Percentiles rank a stretch among this genome's conserved stretches.
phyloP scores from a whole-genome alignment of 2,888 invertebrate species.

The Eilema caniola region DNA sequence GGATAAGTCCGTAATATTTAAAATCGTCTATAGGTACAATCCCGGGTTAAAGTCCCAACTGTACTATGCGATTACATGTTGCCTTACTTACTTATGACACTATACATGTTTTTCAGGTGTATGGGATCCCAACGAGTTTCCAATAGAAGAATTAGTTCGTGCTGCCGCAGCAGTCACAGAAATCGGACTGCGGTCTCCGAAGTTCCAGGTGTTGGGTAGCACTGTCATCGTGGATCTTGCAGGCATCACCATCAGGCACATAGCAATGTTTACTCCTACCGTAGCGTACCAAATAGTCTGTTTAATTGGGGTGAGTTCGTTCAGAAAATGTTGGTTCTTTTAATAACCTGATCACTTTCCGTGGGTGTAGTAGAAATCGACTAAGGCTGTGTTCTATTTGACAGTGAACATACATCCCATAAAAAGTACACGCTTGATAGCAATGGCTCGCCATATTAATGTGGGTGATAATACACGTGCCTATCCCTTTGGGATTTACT shows the following conservation, averaged over 20 bases:
- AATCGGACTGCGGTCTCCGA: slow-evolving; percentile 73
- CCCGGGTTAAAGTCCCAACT: too few species aligned
- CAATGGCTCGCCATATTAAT: too few species aligned
- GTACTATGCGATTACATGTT: neutral
- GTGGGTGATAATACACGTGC: too few species aligned
- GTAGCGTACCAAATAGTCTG: slow-evolving; percentile 78
- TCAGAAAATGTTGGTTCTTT: too few species aligned
- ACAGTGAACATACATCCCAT: too few species aligned
- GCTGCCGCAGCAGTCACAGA: slow-evolving; percentile 70
- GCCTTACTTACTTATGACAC: neutral
- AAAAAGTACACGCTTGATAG: too few species aligned
- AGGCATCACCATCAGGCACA: slow-evolving; percentile 69
- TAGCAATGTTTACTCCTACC: slow-evolving; percentile 72
- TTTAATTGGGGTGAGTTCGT: slow-evolving; percentile 71
- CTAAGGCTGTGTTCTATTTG: too few species aligned
- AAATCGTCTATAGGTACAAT: too few species aligned
- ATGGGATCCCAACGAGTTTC: slow-evolving; percentile 76
- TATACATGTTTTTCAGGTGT: slow-evolving; percentile 59
- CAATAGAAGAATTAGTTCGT: slow-evolving; percentile 72
- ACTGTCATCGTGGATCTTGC: slow-evolving; percentile 73
- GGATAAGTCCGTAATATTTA: too few species aligned
- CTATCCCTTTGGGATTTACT: too few species aligned
- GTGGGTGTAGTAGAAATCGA: too few species aligned
- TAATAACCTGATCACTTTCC: too few species aligned
- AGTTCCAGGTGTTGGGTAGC: slow-evolving; percentile 73